Base-by-base conservation (phyloP, 2,888 invertebrate species). In the Synanthedon tipuliformis region DNA sequence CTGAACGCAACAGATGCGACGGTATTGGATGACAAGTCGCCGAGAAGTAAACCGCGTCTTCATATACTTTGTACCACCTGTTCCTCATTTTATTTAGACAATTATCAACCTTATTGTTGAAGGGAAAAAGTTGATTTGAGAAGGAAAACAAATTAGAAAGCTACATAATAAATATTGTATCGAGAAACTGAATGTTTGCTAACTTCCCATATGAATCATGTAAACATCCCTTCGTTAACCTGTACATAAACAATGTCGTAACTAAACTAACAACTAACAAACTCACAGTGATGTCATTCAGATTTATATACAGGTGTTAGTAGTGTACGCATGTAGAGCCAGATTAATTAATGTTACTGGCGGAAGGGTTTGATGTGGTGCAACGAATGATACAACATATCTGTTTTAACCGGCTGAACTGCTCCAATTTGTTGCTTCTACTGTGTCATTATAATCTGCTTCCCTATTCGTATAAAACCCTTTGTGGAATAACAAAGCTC, bases 311-410 rank as follows among this genome's bases (percentile, higher is more conserved):
- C 51, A 40, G 50, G 60, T 51, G 56, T 59, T 60, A 57, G 57
- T 56, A 54, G 49, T 50, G 51, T 52, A 7, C 11, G 50, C 50
- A 51, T 40, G 27, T 52, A 57, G 57, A 60, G 55, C 59, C 54
- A 56, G 57, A 61, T 59, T 55, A 60, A 61, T 60, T 52, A 53
- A 54, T 40, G 45, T 40, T 49, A 54, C 57, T 56, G 50, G 55
- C 52, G 55, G 51, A 53, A 51, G 52, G 45, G 40, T 59, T 50
- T 50, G 52, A 53, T 50, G 48, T 16, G 18, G 23, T 45, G 15
- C 15, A 45, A 45, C 45, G 45, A 45, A 45, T 34, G 34, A 34
- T 45, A 45, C 15, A 45, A 15, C 13, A 8, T 12, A 45, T 13
- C 45, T 13, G 11, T 45, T 45, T 45, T 7, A 45, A 13, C 45